Percentiles rank a stretch among this genome's conserved stretches.
Conservation (phyloP, 2,797 vertebrate genomes). For the Myiotriccus ornatus region DNA sequence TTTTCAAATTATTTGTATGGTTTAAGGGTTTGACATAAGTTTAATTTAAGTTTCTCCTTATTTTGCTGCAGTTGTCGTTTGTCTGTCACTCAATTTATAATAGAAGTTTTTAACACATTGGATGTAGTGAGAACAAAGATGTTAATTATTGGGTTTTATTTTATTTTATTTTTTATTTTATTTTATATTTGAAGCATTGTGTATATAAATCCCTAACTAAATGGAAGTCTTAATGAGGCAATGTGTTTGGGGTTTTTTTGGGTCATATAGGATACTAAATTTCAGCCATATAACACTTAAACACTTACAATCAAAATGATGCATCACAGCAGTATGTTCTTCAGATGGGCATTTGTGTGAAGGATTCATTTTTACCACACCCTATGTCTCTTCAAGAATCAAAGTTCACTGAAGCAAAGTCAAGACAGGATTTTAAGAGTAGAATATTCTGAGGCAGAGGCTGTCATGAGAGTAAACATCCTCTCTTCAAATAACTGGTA, state of each 20-base stretch:
- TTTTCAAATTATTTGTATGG: background rate
- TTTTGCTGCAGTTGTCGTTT: background rate
- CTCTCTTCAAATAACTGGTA: background rate
- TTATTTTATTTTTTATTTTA: background rate
- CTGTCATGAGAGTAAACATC: background rate
- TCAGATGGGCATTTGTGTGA: background rate
- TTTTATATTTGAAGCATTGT: background rate
- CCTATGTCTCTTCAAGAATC: background rate
- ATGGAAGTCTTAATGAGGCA: background rate
- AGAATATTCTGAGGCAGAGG: background rate
- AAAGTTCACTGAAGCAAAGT: background rate
- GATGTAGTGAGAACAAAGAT: background rate
- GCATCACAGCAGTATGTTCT: background rate
- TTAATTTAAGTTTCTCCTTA: background rate
- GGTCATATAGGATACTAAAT: background rate
- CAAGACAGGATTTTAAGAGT: background rate
- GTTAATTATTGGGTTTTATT: background rate
- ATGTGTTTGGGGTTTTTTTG: accelerated
- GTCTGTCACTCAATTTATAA: background rate
- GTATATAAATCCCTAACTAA: background rate
- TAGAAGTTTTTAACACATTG: background rate
- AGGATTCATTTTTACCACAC: background rate
- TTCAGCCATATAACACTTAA: background rate
- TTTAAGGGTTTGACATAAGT: background rate
- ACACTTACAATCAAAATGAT: background rate